Percentiles rank a stretch among this genome's conserved stretches.
These are phyloP conservation scores for Nephrotoma guestfalica DNA, from an alignment of 2,888 invertebrate genomes.

Conservation along the genomic window DNA sequence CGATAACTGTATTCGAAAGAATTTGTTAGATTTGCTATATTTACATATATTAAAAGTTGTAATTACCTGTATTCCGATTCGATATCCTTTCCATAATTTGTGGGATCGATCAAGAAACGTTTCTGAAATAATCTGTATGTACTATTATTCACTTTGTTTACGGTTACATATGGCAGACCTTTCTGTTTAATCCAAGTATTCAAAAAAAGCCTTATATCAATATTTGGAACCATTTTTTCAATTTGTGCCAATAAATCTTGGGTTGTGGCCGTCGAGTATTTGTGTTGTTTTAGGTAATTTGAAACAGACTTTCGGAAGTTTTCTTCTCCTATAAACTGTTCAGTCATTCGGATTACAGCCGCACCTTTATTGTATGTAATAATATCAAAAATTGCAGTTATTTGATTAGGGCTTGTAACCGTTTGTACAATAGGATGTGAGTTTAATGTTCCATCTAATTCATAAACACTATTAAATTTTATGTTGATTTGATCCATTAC, in stretches of 20 bases:
- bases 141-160: conserved; percentile 31
- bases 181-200: conserved; percentile 79
- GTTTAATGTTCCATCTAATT: conserved; percentile 59
- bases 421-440: conserved; percentile 84
- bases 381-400: conserved; percentile 78
- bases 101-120: conserved; percentile 58
- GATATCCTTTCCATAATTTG: conserved; percentile 35
- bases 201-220: conserved; percentile 29
- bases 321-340: conserved; percentile 54
- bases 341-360: conserved; percentile 76
- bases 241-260: conserved; percentile 48
- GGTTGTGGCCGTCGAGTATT: conserved; percentile 66
- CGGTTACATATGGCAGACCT: conserved; percentile 68
- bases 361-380: conserved; percentile 90
- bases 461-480: conserved; percentile 57
- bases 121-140: conserved; percentile 52
- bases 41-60: background rate
- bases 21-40: background rate
- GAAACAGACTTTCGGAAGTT: conserved; percentile 58
- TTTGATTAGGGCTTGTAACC: conserved; percentile 75
- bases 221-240: conserved; percentile 38
- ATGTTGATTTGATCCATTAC: conserved; percentile 67
- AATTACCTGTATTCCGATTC: conserved; percentile 38
- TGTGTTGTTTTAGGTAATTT: conserved; percentile 53
- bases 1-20: conserved; percentile 43